phyloP scores from a whole-genome alignment of 2,888 invertebrate genomes.

The Resseliella maxima region DNA sequence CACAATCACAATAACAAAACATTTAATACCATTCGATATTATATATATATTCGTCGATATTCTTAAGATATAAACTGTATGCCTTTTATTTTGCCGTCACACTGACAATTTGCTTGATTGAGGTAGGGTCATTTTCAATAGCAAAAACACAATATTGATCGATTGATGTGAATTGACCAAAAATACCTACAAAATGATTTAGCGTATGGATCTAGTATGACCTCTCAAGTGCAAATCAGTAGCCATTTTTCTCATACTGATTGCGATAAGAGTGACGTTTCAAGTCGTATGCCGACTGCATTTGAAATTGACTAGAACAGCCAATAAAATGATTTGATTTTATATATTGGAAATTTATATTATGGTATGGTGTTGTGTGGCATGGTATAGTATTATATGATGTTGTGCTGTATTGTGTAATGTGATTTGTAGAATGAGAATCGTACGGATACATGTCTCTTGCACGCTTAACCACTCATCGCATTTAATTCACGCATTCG shows the following conservation, averaged over 20 bases:
- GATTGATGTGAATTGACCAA: constrained; percentile 44
- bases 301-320: constrained; percentile 18
- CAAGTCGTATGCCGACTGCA: not conserved
- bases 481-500: not conserved
- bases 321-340: constrained; percentile 4
- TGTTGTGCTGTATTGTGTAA: not conserved
- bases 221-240: constrained; percentile 36
- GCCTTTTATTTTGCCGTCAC: constrained; percentile 2
- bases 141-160: constrained; percentile 25
- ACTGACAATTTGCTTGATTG: constrained; percentile 45
- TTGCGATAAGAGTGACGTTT: not conserved
- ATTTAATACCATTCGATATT: not conserved
- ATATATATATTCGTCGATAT: not conserved
- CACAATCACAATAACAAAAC: not conserved
- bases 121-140: constrained; percentile 47
- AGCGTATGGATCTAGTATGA: not conserved
- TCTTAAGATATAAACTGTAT: constrained; percentile 15
- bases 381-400: not conserved
- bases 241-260: not conserved
- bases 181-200: constrained; percentile 47
- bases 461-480: constrained; percentile 18
- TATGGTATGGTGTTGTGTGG: not conserved
- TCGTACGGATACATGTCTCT: not conserved
- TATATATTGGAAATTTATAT: not conserved
- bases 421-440: not conserved